Evolutionary conservation across 2,113 vertebrate species (phyloP).

Genomic region (Apistogramma diplotaenia): DNA sequence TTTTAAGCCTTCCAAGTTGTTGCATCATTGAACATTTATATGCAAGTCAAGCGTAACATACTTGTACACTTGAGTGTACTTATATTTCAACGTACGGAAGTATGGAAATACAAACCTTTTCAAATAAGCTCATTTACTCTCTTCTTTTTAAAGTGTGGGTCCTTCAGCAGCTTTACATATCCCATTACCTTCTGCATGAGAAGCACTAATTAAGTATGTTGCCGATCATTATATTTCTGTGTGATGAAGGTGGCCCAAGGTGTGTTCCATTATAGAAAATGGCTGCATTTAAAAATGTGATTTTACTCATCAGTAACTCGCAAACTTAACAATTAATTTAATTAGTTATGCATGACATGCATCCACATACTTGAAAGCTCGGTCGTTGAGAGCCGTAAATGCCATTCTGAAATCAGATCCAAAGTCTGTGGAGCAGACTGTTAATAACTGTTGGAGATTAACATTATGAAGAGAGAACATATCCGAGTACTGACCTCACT

Average conservation of each 20-base stretch:
- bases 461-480: not conserved
- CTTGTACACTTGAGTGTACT: not conserved
- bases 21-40: not conserved
- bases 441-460: not conserved
- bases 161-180: not conserved
- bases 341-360: constrained; percentile 11
- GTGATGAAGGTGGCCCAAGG: not conserved
- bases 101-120: not conserved
- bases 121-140: not conserved
- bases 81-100: not conserved
- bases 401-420: not conserved
- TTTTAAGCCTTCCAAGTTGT: not conserved
- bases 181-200: not conserved
- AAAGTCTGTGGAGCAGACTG: not conserved
- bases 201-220: constrained; percentile 17
- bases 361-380: constrained; percentile 2
- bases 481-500: not conserved
- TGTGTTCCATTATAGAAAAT: constrained; percentile 1
- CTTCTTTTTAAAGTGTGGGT: not conserved
- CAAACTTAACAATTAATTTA: constrained; percentile 1
- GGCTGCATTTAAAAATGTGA: constrained; percentile 15
- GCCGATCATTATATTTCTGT: not conserved
- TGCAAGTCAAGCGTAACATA: not conserved
- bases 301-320: constrained; percentile 29
- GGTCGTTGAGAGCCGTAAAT: not conserved